Evolutionary conservation across 2,888 invertebrate genomes (phyloP).

Genomic region (Epinotia demarniana): DNA sequence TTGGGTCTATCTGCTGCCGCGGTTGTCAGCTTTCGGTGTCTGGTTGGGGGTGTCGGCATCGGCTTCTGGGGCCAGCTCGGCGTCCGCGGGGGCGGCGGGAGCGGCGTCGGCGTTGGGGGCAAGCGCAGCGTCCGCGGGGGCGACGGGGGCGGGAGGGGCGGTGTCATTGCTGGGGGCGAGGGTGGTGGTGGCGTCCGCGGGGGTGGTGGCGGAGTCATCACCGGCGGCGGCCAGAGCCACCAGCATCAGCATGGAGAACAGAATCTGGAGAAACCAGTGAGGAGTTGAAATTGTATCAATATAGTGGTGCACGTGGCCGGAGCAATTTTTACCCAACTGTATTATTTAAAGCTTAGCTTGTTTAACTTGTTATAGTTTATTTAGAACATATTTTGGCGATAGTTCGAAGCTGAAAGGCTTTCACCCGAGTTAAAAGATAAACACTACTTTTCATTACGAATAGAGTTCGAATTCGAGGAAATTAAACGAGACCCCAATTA

Average conservation of each 20-base stretch:
- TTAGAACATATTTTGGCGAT: too few species aligned
- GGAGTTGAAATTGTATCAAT: background rate
- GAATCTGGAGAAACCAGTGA: conserved; percentile 35
- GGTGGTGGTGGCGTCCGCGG: conserved; percentile 40
- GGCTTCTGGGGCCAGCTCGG: conserved; percentile 6
- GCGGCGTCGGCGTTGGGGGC: background rate
- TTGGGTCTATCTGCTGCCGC: conserved; percentile 16
- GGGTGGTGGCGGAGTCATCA: conserved; percentile 42
- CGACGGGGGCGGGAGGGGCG: conserved; percentile 38
- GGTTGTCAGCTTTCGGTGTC: background rate
- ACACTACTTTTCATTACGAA: too few species aligned
- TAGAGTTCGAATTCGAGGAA: too few species aligned
- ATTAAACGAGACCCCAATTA: too few species aligned
- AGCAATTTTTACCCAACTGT: too few species aligned
- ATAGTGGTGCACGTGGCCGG: background rate
- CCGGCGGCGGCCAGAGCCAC: conserved; percentile 44
- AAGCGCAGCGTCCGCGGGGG: conserved; percentile 15
- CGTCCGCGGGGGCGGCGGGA: conserved; percentile 12
- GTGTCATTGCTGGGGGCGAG: conserved; percentile 40
- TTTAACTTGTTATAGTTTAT: too few species aligned
- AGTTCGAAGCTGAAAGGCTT: too few species aligned
- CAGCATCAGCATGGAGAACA: conserved; percentile 46
- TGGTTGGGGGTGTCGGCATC: background rate
- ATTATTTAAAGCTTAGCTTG: too few species aligned
- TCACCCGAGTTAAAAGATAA: too few species aligned